Evolutionary conservation across 1,140 invertebrate species (phyloP).

Genomic region (Magallana ariakensis): DNA sequence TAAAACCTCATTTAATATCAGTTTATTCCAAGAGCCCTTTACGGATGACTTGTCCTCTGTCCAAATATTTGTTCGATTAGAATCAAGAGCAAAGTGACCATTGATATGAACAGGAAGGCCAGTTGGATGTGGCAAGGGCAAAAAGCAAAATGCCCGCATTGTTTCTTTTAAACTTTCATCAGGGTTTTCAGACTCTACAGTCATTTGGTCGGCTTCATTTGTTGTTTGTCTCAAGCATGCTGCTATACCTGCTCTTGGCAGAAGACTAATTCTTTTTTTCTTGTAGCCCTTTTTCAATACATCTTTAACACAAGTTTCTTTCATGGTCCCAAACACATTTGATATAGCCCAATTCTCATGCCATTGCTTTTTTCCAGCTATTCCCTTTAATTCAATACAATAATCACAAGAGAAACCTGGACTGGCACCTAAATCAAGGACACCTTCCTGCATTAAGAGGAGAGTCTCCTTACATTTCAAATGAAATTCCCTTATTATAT

Average conservation of each 20-base stretch:
- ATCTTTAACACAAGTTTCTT: not conserved
- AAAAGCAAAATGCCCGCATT: conserved; percentile 71
- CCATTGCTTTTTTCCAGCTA: not conserved
- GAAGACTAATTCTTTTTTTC: conserved; percentile 55
- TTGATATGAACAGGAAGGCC: conserved; percentile 75
- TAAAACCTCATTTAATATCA: conserved; percentile 64
- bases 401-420: not conserved
- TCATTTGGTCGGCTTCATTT: not conserved
- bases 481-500: conserved; percentile 42
- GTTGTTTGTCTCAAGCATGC: conserved; percentile 26
- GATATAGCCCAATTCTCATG: not conserved
- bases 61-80: conserved; percentile 60
- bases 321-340: conserved; percentile 15
- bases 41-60: not conserved
- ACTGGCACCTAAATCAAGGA: not conserved
- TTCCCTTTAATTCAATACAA: not conserved
- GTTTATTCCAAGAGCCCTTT: conserved; percentile 66
- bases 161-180: not conserved
- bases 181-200: not conserved
- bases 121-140: conserved; percentile 73
- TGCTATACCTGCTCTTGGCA: conserved; percentile 74
- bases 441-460: not conserved
- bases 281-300: conserved; percentile 52
- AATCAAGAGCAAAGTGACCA: conserved; percentile 76
- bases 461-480: conserved; percentile 37